Evolutionary conservation across 2,113 vertebrate species (phyloP).

Genomic region (Hymenochirus boettgeri): DNA sequence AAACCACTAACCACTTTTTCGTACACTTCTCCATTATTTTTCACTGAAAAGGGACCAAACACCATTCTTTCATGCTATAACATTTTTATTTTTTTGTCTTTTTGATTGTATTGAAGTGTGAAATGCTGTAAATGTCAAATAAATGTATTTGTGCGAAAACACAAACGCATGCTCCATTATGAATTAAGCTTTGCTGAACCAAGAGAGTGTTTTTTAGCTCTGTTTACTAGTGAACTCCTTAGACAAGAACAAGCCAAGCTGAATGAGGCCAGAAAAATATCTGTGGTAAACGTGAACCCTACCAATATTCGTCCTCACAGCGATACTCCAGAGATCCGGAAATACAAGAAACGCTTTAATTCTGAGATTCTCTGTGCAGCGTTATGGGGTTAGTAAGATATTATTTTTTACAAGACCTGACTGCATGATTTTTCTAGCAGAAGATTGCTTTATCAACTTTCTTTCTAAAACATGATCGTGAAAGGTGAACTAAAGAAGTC

Average conservation of each 20-base stretch:
- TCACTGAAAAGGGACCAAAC: no score
- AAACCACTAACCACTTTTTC: no score
- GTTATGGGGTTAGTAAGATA: slow-evolving; percentile 80
- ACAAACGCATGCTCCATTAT: slow-evolving; percentile 36
- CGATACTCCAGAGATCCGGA: slow-evolving; percentile 96
- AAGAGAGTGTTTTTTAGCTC: slow-evolving; percentile 59
- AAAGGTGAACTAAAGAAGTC: no score
- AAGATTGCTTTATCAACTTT: no score
- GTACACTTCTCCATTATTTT: no score
- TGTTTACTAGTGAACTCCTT: slow-evolving; percentile 87
- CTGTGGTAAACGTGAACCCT: slow-evolving; percentile 96
- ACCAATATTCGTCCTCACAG: slow-evolving; percentile 97
- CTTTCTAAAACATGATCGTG: no score
- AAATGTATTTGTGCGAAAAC: slow-evolving; percentile 24
- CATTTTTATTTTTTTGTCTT: no score
- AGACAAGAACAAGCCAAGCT: slow-evolving; percentile 94
- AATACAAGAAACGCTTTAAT: slow-evolving; percentile 99
- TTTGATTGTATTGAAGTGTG: no score
- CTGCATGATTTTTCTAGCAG: no score
- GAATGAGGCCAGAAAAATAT: slow-evolving; percentile 96
- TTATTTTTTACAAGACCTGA: no score
- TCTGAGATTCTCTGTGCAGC: slow-evolving; percentile 97
- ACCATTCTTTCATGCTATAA: no score
- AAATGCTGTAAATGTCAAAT: no score
- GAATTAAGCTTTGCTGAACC: slow-evolving; percentile 34